Evolutionary conservation across 2,113 vertebrate genomes (phyloP).

Genomic region (Boulengeromyrus knoepffleri): DNA sequence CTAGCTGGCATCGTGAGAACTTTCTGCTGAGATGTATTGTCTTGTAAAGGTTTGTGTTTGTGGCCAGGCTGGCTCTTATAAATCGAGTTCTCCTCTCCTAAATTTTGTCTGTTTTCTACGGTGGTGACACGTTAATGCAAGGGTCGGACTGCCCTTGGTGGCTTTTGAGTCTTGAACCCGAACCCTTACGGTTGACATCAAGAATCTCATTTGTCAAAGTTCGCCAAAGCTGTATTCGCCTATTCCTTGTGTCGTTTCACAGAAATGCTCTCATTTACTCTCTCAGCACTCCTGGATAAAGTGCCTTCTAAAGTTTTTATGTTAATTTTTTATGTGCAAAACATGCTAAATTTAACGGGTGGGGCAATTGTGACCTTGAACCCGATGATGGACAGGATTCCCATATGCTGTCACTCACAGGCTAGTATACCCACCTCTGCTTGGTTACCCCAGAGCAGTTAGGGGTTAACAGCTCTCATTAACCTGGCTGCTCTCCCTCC

Average conservation of each 20-base stretch:
- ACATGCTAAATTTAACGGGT: background rate
- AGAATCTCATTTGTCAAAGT: background rate
- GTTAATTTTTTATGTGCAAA: background rate
- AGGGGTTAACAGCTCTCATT: background rate
- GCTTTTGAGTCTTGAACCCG: background rate
- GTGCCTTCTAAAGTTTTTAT: background rate
- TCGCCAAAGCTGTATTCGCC: background rate
- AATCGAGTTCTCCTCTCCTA: conserved; percentile 2
- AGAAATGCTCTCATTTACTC: background rate
- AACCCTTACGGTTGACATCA: background rate
- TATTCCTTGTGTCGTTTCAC: background rate
- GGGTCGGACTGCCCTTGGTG: background rate
- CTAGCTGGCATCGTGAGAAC: background rate
- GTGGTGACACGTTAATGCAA: background rate
- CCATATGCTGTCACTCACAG: background rate
- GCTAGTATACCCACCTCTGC: background rate
- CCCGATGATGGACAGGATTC: background rate
- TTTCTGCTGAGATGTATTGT: background rate
- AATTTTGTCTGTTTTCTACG: conserved; percentile 30
- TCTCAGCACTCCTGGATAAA: background rate
- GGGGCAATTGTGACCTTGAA: background rate
- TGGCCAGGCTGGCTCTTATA: background rate
- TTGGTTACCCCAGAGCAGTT: background rate
- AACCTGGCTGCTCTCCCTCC: background rate
- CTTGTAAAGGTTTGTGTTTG: background rate